Evolutionary conservation across 2,113 vertebrate genomes (phyloP), one percentile per base, ranked within the genome.

Genomic region (Anhinga rufa): DNA sequence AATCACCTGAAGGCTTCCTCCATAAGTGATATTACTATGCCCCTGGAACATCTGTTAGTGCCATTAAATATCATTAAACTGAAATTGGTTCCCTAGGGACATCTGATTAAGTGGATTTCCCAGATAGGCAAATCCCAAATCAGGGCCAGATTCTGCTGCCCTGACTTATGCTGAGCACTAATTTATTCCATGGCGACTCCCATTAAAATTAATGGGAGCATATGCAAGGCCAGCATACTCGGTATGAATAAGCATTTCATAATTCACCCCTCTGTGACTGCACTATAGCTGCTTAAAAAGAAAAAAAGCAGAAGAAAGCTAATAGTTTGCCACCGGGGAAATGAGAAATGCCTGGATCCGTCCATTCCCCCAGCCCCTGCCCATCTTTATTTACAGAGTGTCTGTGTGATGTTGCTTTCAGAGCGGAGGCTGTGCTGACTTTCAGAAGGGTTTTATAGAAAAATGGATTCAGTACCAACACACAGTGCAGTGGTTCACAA

Each of bases 1-100:
- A 94, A 94, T 92, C 92, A 70, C 90, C 85, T 28, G 29, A 70
- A 91, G 80, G 36, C 86, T 86, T 88, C 64, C 82, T 25, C 7
- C 74, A 61, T 54, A 31, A 60, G 60, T 10, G 87, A 49, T 72
- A 46, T 22, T 76, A 70, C 96, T 71, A 9, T 72, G 74, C 86
- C 86, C 77, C 86, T 74, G 77, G 62, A 93, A 72, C 97, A 95
- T 77, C 96, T 97, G 96, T 42, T 80, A 82, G 78, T 80, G 77
- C 86, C 80, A 89, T 96, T 92, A 96, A 92, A 70, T 65, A 62
- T 46, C 91, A 94, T 66, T 82, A 93, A 92, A 61, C 18, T 65
- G 61, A 90, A 80, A 3, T 6, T 82, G 54, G 25, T 20, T 82
- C 94, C 92, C 81, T 48, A 58, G 80, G 57, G 95, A 89, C 22